Evolutionary conservation across 2,797 vertebrate species (phyloP).

Genomic region (Hypotaenidia okinawae): DNA sequence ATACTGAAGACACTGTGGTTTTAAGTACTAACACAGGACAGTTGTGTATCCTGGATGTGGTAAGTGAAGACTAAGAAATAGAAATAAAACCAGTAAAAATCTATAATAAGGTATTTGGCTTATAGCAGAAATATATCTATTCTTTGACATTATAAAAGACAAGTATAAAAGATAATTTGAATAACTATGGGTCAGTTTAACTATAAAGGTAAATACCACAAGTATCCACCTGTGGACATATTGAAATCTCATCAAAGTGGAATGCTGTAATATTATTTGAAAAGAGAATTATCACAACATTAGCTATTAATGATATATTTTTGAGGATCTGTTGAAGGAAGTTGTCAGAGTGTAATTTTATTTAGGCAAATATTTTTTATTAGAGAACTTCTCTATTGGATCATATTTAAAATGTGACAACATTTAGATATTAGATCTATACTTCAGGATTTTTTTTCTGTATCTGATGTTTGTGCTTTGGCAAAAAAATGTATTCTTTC

Average conservation of each 20-base stretch:
- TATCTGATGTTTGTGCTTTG: background rate
- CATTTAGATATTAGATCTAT: background rate
- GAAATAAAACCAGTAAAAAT: background rate
- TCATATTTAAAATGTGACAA: background rate
- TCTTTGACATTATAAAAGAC: background rate
- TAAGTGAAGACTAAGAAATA: background rate
- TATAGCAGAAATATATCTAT: background rate
- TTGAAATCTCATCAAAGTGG: background rate
- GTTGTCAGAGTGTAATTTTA: background rate
- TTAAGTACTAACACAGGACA: background rate
- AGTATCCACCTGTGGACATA: background rate
- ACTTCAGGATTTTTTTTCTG: background rate
- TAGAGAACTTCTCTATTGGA: background rate
- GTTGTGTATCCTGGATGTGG: background rate
- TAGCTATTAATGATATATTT: background rate
- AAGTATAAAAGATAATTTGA: background rate
- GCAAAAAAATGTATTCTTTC: background rate
- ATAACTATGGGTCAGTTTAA: background rate
- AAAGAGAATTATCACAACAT: background rate
- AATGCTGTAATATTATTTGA: background rate
- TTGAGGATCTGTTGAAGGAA: background rate
- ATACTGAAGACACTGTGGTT: background rate
- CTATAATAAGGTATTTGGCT: background rate
- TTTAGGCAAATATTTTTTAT: background rate
- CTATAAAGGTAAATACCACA: background rate